Base-by-base conservation (phyloP, 1,140 invertebrate species). In the Drosophila ogumai region DNA sequence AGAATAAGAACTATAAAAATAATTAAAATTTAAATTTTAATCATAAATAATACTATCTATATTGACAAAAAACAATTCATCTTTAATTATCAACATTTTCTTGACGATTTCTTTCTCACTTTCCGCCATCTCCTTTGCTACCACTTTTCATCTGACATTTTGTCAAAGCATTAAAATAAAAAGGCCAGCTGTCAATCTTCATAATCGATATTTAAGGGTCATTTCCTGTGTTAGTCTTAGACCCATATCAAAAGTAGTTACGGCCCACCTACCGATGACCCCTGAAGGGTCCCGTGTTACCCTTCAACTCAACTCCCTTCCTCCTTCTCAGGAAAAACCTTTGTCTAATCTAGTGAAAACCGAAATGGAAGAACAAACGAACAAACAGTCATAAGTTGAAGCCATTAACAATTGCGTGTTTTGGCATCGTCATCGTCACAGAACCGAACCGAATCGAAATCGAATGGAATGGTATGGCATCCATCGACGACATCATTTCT, bases 371-470 rank as follows among this genome's bases (percentile, higher is more conserved):
- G 54, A 72, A 49, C 36, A 71, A 72, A 47, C 68, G 66, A 72
- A 72, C 41, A 58, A 59, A 72, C 41, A 58, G 52, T 49, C 68
- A 72, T 72, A 72, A 72, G 66, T 72, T 72, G 28, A 10, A 66
- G 68, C 52, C 68, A 72, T 72, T 72, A 72, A 72, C 66, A 72
- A 72, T 72, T 72, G 68, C 68, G 68, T 72, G 68, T 72, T 59
- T 38, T 59, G 52, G n/a, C 44, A 59, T 72, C 68, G 67, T 72
- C 68, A 72, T 72, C 68, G 67, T 59, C 68, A 69, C 65, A 34
- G 64, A 66, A 63, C 12, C 43, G 57, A 67, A 67, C 32, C 61
- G 46, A 63, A 63, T 40, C 49, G 56, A 59, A 54, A 25, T 69
- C 32, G 58, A 66, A 61, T 36, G 25, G 57, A 36, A 58, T 28